Conservation (phyloP, 2,888 invertebrate genomes). For the Hoplodrina ambigua region DNA sequence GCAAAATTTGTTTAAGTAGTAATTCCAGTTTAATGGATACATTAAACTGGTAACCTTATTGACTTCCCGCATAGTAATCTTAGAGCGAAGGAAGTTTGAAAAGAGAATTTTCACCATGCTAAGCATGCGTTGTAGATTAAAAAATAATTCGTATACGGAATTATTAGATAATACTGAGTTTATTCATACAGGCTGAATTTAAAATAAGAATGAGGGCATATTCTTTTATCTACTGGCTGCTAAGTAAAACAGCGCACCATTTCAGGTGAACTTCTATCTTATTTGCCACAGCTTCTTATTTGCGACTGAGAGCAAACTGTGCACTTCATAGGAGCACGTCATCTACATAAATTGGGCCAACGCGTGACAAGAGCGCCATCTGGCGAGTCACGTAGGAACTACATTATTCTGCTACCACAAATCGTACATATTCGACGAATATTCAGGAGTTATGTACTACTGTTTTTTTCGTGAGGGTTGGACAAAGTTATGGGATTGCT, state of each 20-base stretch:
- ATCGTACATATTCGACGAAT: conserved; percentile 60
- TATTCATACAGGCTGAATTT: not conserved
- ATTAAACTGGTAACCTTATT: too few relatives aligned
- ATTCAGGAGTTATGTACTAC: conserved; percentile 45
- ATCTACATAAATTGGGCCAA: conserved; percentile 72
- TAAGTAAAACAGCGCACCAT: conserved; percentile 3
- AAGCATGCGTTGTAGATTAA: too few relatives aligned
- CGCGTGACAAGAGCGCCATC: conserved; percentile 60
- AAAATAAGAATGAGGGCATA: not conserved
- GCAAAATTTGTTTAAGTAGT: too few relatives aligned
- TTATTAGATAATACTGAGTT: not conserved
- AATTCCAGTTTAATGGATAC: too few relatives aligned
- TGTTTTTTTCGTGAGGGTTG: conserved; percentile 49
- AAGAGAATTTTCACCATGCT: too few relatives aligned
- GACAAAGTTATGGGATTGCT: conserved; percentile 39
- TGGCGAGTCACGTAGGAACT: conserved; percentile 60
- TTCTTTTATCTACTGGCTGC: not conserved
- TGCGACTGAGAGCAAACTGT: conserved; percentile 45
- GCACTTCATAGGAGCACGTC: conserved; percentile 65
- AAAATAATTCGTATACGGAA: too few relatives aligned
- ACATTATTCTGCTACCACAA: conserved; percentile 65
- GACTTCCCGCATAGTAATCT: too few relatives aligned
- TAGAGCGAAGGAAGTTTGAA: too few relatives aligned
- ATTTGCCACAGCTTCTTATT: conserved; percentile 43
- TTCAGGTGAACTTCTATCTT: conserved; percentile 16